Evolutionary conservation across 2,797 vertebrate species (phyloP).

Genomic region (Sebastes miniatus): DNA sequence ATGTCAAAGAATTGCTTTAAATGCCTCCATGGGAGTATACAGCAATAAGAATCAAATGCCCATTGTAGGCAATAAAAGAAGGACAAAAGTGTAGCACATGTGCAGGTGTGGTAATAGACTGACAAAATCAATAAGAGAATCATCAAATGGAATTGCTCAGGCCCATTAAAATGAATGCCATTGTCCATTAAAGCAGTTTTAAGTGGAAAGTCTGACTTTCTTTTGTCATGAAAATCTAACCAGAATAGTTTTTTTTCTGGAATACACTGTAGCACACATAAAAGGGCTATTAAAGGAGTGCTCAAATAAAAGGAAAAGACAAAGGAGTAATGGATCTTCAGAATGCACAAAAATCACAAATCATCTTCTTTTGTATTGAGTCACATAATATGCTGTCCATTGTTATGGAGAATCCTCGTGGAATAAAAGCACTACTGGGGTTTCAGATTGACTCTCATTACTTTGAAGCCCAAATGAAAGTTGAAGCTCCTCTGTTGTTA

Average conservation of each 20-base stretch:
- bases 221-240: not conserved
- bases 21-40: not conserved
- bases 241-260: not conserved
- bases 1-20: not conserved
- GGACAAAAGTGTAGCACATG: not conserved
- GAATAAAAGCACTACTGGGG: slow-evolving; percentile 14
- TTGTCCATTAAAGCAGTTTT: not conserved
- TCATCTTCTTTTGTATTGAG: slow-evolving; percentile 1
- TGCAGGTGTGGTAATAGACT: not conserved
- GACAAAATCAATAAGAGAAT: slow-evolving; percentile 17
- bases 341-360: not conserved
- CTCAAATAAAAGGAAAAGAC: not conserved
- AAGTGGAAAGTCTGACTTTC: not conserved
- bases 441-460: slow-evolving; percentile 10
- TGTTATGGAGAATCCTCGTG: slow-evolving; percentile 22
- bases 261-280: not conserved
- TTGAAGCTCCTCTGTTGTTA: slow-evolving; percentile 20
- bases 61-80: slow-evolving; percentile 3
- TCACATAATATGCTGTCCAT: slow-evolving; percentile 9
- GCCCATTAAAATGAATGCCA: not conserved
- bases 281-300: not conserved
- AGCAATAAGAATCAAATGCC: not conserved
- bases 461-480: slow-evolving; percentile 44
- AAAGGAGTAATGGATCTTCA: slow-evolving; percentile 7
- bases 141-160: not conserved